phyloP scores from a whole-genome alignment of 2,888 invertebrate species.

The Meteorus cinctellus region DNA sequence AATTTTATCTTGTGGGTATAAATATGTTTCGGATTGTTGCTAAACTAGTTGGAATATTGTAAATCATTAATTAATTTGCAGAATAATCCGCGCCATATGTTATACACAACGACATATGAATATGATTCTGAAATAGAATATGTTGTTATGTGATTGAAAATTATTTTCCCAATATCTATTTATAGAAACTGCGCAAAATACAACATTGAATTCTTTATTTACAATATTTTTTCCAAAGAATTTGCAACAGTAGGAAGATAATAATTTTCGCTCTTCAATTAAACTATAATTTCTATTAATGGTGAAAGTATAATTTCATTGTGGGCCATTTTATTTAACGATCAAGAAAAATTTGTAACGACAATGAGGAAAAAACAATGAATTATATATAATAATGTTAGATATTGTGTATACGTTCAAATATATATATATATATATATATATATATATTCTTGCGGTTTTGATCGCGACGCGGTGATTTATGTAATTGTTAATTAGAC shows the following conservation, averaged over 20 bases:
- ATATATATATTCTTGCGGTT: not conserved
- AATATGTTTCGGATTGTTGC: not conserved
- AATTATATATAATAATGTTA: not conserved
- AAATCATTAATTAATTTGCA: not conserved
- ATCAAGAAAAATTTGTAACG: conserved; percentile 1
- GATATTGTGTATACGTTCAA: not conserved
- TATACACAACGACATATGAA: not conserved
- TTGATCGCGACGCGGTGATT: conserved; percentile 43
- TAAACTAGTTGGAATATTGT: not conserved
- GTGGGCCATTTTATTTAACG: not conserved
- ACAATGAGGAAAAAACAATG: not conserved
- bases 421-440: not conserved
- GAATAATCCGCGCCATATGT: not conserved
- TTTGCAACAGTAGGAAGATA: too few species aligned
- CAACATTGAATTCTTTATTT: too few species aligned
- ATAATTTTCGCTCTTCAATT: not conserved
- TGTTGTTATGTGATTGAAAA: too few species aligned
- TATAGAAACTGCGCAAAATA: not conserved
- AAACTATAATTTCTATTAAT: not conserved
- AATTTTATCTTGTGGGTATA: not conserved
- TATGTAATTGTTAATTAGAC: conserved; percentile 54
- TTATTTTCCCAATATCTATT: not conserved
- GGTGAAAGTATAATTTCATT: conserved; percentile 2
- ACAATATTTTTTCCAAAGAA: too few species aligned
- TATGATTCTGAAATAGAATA: not conserved